A percentile compares a stretch with the other conserved stretches of the same genome.
phyloP scores from a whole-genome alignment of 1,140 invertebrate species.

The Drosophila nigrodunni region DNA sequence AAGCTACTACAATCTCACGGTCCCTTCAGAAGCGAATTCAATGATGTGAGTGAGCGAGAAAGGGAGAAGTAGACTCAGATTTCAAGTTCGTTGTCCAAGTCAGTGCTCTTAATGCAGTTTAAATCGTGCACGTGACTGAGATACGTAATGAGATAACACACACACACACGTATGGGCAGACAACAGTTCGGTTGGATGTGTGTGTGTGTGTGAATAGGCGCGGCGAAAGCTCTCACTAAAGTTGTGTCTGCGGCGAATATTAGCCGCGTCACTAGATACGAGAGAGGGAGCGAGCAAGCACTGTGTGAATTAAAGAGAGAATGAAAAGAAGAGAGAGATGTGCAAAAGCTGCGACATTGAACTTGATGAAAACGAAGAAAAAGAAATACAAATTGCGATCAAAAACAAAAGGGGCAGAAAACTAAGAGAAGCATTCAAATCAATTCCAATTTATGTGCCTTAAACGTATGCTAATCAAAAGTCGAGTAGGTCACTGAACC shows the following conservation, averaged over 20 bases:
- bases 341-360: constrained; percentile 54
- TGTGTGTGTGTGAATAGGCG: neutral
- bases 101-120: constrained; percentile 37
- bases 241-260: constrained; percentile 12
- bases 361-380: constrained; percentile 60
- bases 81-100: constrained; percentile 43
- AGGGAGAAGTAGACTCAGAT: neutral
- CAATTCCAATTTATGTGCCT: constrained; percentile 24
- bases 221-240: constrained; percentile 19
- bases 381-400: neutral
- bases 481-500: constrained; percentile 50
- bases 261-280: neutral
- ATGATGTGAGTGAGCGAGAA: constrained; percentile 86
- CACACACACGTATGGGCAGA: neutral
- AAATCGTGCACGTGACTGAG: constrained; percentile 43
- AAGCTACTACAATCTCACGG: constrained; percentile 87
- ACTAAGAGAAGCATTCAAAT: constrained; percentile 18
- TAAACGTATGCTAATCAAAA: constrained; percentile 62
- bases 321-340: neutral
- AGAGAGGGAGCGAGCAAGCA: neutral
- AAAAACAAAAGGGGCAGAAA: constrained; percentile 18
- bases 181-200: too few relatives aligned
- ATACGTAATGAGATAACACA: constrained; percentile 26
- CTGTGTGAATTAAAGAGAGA: neutral
- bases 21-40: constrained; percentile 87